Percentiles rank a stretch among this genome's conserved stretches.
Conservation (phyloP, 2,888 invertebrate species). For the Dione vanillae region DNA sequence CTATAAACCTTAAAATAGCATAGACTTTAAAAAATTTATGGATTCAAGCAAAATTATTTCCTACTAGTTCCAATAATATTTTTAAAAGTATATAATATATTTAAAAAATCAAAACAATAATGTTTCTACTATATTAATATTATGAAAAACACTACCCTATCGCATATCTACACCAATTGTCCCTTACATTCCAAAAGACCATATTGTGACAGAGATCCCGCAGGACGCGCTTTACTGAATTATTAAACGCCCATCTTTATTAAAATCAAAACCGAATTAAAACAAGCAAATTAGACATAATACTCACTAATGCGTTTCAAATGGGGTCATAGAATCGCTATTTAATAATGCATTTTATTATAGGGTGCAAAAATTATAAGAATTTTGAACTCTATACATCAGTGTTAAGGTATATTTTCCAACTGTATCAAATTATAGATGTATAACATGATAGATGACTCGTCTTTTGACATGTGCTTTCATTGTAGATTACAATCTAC, state of each 20-base stretch:
- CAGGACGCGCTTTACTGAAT: conserved; percentile 61
- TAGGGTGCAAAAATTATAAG: conserved; percentile 48
- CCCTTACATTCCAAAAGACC: conserved; percentile 40
- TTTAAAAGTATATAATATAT: too few species aligned
- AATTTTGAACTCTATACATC: conserved; percentile 46
- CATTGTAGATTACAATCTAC: conserved; percentile 64
- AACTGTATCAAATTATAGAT: conserved; percentile 15
- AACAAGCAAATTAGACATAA: conserved; percentile 80
- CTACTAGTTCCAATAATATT: too few species aligned
- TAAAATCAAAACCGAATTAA: conserved; percentile 80
- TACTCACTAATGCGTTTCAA: conserved; percentile 72
- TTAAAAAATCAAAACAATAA: too few species aligned
- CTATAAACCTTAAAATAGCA: too few species aligned
- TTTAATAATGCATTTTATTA: conserved; percentile 77
- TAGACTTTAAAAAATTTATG: too few species aligned
- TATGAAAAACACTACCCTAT: background rate
- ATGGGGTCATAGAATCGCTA: conserved; percentile 75
- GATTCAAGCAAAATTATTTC: too few species aligned
- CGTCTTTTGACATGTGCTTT: conserved; percentile 66
- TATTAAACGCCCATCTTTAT: conserved; percentile 76
- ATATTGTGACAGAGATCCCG: conserved; percentile 40
- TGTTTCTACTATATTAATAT: background rate
- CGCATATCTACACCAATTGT: conserved; percentile 31
- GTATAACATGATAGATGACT: conserved; percentile 67
- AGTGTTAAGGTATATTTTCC: conserved; percentile 33